Percentiles rank a stretch among this genome's conserved stretches.
Evolutionary conservation across 2,888 invertebrate genomes (phyloP).

Genomic region (Tenthredo scrophulariae): DNA sequence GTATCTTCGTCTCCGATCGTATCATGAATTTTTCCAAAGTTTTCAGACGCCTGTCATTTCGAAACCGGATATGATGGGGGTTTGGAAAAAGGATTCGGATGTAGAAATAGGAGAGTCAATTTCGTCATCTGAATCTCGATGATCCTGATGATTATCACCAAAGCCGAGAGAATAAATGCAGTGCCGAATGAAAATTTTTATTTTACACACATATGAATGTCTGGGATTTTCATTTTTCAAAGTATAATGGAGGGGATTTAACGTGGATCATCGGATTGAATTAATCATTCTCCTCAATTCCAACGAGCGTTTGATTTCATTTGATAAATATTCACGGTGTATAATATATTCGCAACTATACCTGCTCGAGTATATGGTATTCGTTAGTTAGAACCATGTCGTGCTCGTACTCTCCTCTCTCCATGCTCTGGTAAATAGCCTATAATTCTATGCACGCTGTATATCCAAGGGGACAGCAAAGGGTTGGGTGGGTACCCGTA

Average conservation of each 20-base stretch:
- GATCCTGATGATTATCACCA: not conserved
- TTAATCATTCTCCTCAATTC: not conserved
- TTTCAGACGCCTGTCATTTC: not conserved
- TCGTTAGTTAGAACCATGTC: not conserved
- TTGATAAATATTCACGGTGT: not conserved
- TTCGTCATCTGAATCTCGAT: no score
- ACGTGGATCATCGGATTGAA: not conserved
- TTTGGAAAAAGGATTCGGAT: not conserved
- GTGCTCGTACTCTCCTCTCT: not conserved
- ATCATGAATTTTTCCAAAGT: not conserved
- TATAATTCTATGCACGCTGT: slow-evolving; percentile 38
- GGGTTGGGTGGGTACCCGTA: slow-evolving; percentile 54
- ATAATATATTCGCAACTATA: not conserved
- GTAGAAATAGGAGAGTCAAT: no score
- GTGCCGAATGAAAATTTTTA: not conserved
- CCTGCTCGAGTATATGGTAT: not conserved
- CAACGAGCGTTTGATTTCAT: not conserved
- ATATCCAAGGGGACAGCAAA: slow-evolving; percentile 12
- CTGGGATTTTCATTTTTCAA: not conserved
- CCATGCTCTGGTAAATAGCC: slow-evolving; percentile 25
- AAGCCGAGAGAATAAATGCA: not conserved
- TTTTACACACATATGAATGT: not conserved
- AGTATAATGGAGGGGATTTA: not conserved
- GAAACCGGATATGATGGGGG: not conserved
- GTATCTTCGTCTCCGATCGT: not conserved